These are phyloP conservation scores for Indicator indicator DNA, from an alignment of 2,113 vertebrate genomes.

Conservation along the genomic window DNA sequence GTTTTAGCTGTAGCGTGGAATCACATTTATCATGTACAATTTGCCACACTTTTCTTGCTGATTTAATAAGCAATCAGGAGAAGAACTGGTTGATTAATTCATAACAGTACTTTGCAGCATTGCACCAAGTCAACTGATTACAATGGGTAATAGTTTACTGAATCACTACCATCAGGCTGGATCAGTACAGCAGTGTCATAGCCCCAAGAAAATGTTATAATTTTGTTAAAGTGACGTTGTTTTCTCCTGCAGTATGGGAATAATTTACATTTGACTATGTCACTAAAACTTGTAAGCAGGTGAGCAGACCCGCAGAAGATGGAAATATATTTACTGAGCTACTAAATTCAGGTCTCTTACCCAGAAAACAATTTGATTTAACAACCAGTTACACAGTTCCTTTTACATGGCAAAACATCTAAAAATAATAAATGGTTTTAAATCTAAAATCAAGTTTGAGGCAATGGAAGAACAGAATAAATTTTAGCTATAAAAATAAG, in stretches of 20 bases:
- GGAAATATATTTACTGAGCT: background rate
- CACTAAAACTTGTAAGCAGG: background rate
- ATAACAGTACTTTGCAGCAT: slow-evolving; percentile 28
- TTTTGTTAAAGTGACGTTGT: slow-evolving; percentile 35
- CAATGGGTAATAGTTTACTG: slow-evolving; percentile 47
- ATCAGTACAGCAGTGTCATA: background rate
- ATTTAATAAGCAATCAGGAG: slow-evolving; percentile 66
- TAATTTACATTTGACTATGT: background rate
- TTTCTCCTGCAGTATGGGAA: background rate
- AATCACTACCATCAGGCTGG: slow-evolving; percentile 23
- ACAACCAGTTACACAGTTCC: background rate
- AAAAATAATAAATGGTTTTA: background rate
- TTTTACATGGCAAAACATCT: background rate
- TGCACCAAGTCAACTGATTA: slow-evolving; percentile 41
- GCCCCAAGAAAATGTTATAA: background rate
- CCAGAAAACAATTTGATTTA: background rate
- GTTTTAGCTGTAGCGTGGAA: slow-evolving; percentile 48
- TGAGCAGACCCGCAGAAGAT: background rate
- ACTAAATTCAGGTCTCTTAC: background rate
- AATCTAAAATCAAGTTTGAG: background rate
- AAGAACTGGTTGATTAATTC: slow-evolving; percentile 57
- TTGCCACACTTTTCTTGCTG: slow-evolving; percentile 40
- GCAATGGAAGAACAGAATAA: background rate
- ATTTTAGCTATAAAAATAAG: background rate
- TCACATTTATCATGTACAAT: slow-evolving; percentile 34